Evolutionary conservation across 1,140 invertebrate genomes (phyloP), one percentile per base, ranked within the genome.

Genomic region (Neuroterus valhalla): DNA sequence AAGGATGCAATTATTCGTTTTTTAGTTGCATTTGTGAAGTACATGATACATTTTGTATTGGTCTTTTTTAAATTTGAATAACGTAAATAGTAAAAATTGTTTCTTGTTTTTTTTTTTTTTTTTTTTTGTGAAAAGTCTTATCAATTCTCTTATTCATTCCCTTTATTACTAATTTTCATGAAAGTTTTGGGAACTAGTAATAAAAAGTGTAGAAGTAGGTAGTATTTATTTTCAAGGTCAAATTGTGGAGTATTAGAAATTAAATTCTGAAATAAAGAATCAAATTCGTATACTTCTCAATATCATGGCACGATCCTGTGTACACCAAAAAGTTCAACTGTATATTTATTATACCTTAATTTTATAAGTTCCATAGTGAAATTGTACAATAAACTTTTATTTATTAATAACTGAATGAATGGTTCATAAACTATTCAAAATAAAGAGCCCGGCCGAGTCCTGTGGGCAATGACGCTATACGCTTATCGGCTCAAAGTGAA

Each of bases 391-490:
- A 12, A 76, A 72, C n/a, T 68, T 66, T 67, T 74, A 75, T 46
- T 71, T 71, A 78, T 70, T 74, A 73, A 66, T 62, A 26, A 52
- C 26, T 23, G 26, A 62, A 31, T 6, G n/a, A 62, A 62, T 62
- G 26, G 31, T 62, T 26, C 14, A 5, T 43, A 72, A 52, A 70
- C 4, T 68, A 4, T 31, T 52, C n/a, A 66, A 80, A 74, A 72
- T 76, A 76, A 52, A 79, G 85, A 83, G 85, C 82, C 80, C 84
- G 81, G 85, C 85, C 72, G 85, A 86, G 85, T 87, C 84, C 77
- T 76, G 66, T 71, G 66, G 83, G 86, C 85, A 74, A 87, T 88
- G 85, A 86, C 68, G 85, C 86, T 87, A 88, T 85, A 88, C 87
- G 87, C 87, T 88, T 88, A 88, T 81, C 86, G 82, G 86, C 86